A percentile compares a stretch with the other conserved stretches of the same genome.
Evolutionary conservation across 2,888 invertebrate genomes (phyloP).

Genomic region (Ennomos fuscantarius): DNA sequence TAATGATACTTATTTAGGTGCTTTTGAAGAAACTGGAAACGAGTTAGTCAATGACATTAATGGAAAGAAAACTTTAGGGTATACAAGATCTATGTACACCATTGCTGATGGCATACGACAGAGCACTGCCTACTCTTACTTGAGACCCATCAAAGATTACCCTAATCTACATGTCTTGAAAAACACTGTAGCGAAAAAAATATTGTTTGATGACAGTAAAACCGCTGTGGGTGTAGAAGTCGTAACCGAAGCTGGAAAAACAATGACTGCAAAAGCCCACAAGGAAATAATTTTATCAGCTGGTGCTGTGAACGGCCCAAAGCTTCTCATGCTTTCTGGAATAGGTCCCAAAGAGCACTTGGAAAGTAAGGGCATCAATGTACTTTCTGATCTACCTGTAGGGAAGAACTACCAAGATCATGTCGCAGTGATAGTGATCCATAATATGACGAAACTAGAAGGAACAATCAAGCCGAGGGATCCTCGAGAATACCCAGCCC

Average conservation of each 20-base stretch:
- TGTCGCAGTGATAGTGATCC: conserved; percentile 27
- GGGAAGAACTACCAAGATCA: conserved; percentile 57
- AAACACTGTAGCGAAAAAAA: conserved; percentile 48
- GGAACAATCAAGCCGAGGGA: conserved; percentile 13
- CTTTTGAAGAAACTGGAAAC: conserved; percentile 65
- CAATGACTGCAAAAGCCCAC: conserved; percentile 41
- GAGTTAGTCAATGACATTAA: conserved; percentile 50
- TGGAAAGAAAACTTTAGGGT: conserved; percentile 57
- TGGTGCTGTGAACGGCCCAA: conserved; percentile 54
- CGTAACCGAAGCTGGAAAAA: conserved; percentile 30
- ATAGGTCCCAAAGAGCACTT: conserved; percentile 56
- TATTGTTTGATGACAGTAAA: conserved; percentile 51
- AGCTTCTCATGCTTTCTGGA: conserved; percentile 58
- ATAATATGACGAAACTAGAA: conserved; percentile 36
- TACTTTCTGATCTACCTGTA: conserved; percentile 52
- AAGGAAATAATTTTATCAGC: conserved; percentile 58
- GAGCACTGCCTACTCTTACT: conserved; percentile 49
- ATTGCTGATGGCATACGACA: conserved; percentile 42
- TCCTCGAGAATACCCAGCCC: conserved; percentile 63
- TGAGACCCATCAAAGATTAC: conserved; percentile 43
- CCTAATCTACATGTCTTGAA: conserved; percentile 51
- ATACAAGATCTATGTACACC: conserved; percentile 37
- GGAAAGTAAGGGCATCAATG: conserved; percentile 42
- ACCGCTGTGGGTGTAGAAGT: conserved; percentile 50
- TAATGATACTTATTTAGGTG: conserved; percentile 47